Evolutionary conservation across 2,888 invertebrate species (phyloP).

Genomic region (Marronus borbonicus): DNA sequence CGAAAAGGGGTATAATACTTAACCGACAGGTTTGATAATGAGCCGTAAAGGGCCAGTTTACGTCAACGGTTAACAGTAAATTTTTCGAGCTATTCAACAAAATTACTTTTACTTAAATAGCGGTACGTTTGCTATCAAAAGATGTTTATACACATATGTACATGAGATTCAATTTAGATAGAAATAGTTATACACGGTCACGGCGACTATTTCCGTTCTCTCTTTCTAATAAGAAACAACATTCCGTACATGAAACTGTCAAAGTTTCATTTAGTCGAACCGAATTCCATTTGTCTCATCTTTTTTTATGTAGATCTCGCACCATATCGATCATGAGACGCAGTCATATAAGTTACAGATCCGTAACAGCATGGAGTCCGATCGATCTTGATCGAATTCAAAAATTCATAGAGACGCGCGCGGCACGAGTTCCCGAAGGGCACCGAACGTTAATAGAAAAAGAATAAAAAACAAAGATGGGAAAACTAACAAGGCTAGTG

Average conservation of each 20-base stretch:
- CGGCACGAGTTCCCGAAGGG: conserved; percentile 54
- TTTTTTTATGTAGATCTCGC: conserved; percentile 33
- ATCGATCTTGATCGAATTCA: conserved; percentile 60
- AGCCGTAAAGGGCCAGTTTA: conserved; percentile 24
- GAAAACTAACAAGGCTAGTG: neutral
- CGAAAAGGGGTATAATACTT: conserved; percentile 53
- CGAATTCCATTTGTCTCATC: conserved; percentile 30
- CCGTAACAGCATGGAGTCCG: conserved; percentile 51
- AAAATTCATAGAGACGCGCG: conserved; percentile 55
- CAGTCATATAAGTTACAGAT: conserved; percentile 51
- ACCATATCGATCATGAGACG: conserved; percentile 48
- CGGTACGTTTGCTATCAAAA: too few species aligned
- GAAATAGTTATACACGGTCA: too few species aligned
- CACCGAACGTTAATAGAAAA: conserved; percentile 49
- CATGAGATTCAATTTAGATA: too few species aligned
- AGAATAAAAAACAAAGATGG: conserved; percentile 3
- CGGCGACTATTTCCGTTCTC: too few species aligned
- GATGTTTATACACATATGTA: too few species aligned
- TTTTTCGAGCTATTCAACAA: too few species aligned
- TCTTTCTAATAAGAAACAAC: neutral
- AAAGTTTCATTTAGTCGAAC: conserved; percentile 25
- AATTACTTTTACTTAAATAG: too few species aligned
- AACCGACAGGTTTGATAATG: conserved; percentile 55
- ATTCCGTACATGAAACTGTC: conserved; percentile 14
- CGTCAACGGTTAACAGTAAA: neutral